Conservation (phyloP, 2,113 vertebrate species). For the human region GRCh38 chr18:43316001-43316500, state of each 20-base stretch:
- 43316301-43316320: neutral
- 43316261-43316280: neutral
- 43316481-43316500: neutral
- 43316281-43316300: neutral
- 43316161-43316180: neutral
- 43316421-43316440: neutral
- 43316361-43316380: neutral
- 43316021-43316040: neutral
- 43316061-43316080: neutral
- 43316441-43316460: neutral
- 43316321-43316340: neutral
- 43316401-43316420: neutral
- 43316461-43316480: neutral
- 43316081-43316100: neutral
- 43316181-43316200: neutral
- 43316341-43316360: neutral
- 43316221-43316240: neutral
- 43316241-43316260: neutral
- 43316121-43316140: neutral
- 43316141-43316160: neutral
- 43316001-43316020: neutral
- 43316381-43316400: neutral
- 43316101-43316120: neutral
- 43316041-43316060: neutral
- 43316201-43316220: neutral